These are phyloP conservation scores for Sweltsa coloradensis DNA, from an alignment of 1,140 invertebrate species.

Conservation along the genomic window DNA sequence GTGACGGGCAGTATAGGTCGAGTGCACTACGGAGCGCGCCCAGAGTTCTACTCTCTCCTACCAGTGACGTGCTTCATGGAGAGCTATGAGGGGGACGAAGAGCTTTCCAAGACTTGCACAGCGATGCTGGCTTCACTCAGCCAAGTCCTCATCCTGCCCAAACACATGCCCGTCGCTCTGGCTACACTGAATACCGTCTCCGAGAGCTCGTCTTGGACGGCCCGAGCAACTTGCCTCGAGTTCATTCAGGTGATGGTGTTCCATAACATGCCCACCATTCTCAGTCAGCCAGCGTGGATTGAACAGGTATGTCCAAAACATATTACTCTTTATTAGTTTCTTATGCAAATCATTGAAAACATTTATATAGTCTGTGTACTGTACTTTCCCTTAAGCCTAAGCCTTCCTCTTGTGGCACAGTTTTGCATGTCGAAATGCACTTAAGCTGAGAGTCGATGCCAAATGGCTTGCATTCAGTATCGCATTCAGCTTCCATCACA, in stretches of 20 bases:
- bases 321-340: no score
- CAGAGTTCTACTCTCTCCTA: constrained; percentile 47
- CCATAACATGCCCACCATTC: constrained; percentile 64
- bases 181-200: constrained; percentile 34
- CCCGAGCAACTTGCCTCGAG: constrained; percentile 51
- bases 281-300: constrained; percentile 41
- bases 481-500: no score
- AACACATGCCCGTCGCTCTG: constrained; percentile 38
- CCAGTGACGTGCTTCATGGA: constrained; percentile 59
- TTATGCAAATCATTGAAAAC: no score
- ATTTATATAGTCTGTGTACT: no score
- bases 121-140: constrained; percentile 51
- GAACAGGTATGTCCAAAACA: constrained; percentile 32
- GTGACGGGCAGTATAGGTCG: constrained; percentile 34
- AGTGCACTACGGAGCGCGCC: constrained; percentile 33
- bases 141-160: constrained; percentile 36
- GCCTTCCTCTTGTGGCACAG: no score
- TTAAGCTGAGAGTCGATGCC: no score
- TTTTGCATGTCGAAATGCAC: no score
- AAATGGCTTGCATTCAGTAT: no score
- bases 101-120: constrained; percentile 55
- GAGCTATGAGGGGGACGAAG: constrained; percentile 67
- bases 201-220: constrained; percentile 59
- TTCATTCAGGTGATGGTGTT: constrained; percentile 75
- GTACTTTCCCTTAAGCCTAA: no score